Percentiles rank a stretch among this genome's conserved stretches.
These are phyloP conservation scores for Timandra comae DNA, from an alignment of 2,888 invertebrate genomes.

Conservation along the genomic window DNA sequence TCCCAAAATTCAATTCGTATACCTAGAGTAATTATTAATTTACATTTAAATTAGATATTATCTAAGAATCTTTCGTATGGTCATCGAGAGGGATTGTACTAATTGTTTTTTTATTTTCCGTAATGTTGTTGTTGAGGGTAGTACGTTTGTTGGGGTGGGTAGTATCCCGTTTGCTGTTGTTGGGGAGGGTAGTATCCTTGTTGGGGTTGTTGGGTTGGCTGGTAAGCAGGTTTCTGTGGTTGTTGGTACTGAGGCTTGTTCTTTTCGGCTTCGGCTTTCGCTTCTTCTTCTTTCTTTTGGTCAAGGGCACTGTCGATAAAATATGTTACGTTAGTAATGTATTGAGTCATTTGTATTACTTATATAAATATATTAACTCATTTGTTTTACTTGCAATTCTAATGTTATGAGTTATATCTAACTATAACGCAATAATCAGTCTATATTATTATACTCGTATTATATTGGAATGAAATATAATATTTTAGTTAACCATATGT, in stretches of 20 bases:
- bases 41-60: constrained; percentile 18
- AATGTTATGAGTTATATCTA: too few relatives aligned
- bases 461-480: too few relatives aligned
- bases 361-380: too few relatives aligned
- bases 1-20: constrained; percentile 26
- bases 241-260: constrained; percentile 28
- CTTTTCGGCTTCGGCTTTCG: constrained; percentile 49
- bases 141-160: constrained; percentile 23
- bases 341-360: too few relatives aligned
- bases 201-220: constrained; percentile 17
- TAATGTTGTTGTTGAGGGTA: constrained; percentile 21
- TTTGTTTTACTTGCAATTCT: too few relatives aligned
- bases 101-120: constrained; percentile 20
- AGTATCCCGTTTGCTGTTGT: constrained; percentile 17
- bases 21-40: constrained; percentile 20
- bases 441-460: too few relatives aligned
- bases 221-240: constrained; percentile 15
- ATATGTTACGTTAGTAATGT: too few relatives aligned
- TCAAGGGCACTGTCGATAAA: constrained; percentile 53
- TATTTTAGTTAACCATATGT: too few relatives aligned
- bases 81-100: constrained; percentile 11
- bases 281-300: constrained; percentile 50
- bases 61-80: constrained; percentile 23
- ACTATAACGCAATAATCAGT: too few relatives aligned
- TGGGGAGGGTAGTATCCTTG: constrained; percentile 18